Evolutionary conservation across 2,888 invertebrate species (phyloP), one percentile per base, ranked within the genome.

Genomic region (Aphidoletes aphidimyza): DNA sequence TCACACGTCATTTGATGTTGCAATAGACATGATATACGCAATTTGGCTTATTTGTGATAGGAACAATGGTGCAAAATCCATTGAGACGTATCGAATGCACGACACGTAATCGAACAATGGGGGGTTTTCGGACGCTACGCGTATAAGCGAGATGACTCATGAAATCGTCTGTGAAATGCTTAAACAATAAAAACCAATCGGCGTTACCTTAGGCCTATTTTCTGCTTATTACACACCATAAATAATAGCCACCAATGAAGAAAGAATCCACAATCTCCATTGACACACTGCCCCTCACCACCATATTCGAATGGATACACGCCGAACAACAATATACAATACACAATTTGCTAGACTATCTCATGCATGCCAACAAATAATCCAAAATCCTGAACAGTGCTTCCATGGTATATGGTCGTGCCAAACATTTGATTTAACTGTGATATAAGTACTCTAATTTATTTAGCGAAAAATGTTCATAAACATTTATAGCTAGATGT

Each of bases 111-210:
- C n/a, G 54, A 54, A 54, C 54, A 54, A 54, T 54, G 54, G n/a
- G n/a, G n/a, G n/a, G n/a, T n/a, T 22, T 1, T 47, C 6, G 9
- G 54, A n/a, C n/a, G n/a, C n/a, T 47, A 14, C 9, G 54, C 22
- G 22, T 22, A 54, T 22, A 14, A 54, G 22, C n/a, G n/a, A 9
- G 22, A 54, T 54, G 54, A 54, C 54, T n/a, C 54, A 54, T 54
- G 54, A 54, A 54, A 54, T 54, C 9, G 54, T 22, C 54, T 54
- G n/a, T 54, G 54, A 54, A 54, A 22, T 6, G 22, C n/a, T 22
- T n/a, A n/a, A 54, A 54, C 54, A 54, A 54, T 54, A 54, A 54
- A n/a, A 54, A 47, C 47, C 47, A 47, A 47, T 47, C 9, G 19
- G 17, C 47, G 17, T 47, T n/a, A n/a, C n/a, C n/a, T n/a, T 3